Percentiles rank a stretch among this genome's conserved stretches.
These are phyloP conservation scores for Megamerina dolium DNA, from an alignment of 2,888 invertebrate genomes.

Conservation along the genomic window DNA sequence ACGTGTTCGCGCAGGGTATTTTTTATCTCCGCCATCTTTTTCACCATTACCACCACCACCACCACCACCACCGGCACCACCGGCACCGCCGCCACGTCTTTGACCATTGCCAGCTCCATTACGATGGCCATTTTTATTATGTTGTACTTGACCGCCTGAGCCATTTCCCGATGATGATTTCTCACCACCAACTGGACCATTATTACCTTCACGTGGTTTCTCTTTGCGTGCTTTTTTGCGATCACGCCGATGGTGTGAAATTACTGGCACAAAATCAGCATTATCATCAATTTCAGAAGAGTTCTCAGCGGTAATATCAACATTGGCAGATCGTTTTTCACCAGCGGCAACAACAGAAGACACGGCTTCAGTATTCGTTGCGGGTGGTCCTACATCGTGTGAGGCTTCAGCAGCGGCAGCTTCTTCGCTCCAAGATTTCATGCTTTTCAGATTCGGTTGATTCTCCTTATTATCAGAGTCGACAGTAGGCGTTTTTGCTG, in stretches of 20 bases:
- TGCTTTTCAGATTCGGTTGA: conserved; percentile 36
- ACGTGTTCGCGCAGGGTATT: conserved; percentile 29
- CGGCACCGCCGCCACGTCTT: conserved; percentile 8
- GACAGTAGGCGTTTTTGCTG: conserved; percentile 8
- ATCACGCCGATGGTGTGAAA: conserved; percentile 48
- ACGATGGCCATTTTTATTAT: conserved; percentile 19
- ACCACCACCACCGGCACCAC: conserved; percentile 11
- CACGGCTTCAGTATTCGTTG: background rate
- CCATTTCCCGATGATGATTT: too few relatives aligned
- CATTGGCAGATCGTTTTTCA: conserved; percentile 42
- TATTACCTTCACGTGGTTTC: conserved; percentile 35
- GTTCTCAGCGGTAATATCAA: conserved; percentile 42
- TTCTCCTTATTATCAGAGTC: conserved; percentile 37
- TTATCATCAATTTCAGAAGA: conserved; percentile 47
- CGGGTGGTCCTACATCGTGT: conserved; percentile 9
- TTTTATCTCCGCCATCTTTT: conserved; percentile 22
- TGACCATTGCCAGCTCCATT: conserved; percentile 17
- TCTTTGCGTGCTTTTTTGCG: conserved; percentile 47
- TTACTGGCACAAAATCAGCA: conserved; percentile 47
- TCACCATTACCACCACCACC: conserved; percentile 8
- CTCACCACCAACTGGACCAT: conserved; percentile 14
- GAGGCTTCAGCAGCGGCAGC: conserved; percentile 29
- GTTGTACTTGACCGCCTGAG: too few relatives aligned
- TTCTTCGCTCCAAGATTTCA: conserved; percentile 47
- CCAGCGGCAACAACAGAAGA: conserved; percentile 33